These are phyloP conservation scores for Synchiropus splendidus DNA, from an alignment of 2,113 vertebrate genomes.

Conservation along the genomic window DNA sequence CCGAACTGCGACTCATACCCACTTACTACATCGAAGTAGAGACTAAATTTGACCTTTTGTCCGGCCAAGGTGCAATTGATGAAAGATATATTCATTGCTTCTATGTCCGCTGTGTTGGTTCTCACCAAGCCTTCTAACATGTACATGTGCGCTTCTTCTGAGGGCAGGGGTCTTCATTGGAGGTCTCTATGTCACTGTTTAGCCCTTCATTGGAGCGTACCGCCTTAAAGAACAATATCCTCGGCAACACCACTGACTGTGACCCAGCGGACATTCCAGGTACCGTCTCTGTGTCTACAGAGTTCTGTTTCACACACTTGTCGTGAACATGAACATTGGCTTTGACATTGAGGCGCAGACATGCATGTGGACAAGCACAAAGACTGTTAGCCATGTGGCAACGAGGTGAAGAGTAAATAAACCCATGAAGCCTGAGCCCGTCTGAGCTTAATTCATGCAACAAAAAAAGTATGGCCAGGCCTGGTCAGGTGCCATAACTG, in stretches of 20 bases:
- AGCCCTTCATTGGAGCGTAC: slow-evolving; percentile 59
- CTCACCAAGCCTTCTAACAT: slow-evolving; percentile 23
- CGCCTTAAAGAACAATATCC: slow-evolving; percentile 51
- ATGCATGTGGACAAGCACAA: slow-evolving; percentile 6
- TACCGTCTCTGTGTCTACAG: slow-evolving; percentile 50
- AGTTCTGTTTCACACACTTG: too few relatives aligned
- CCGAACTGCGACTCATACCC: too few relatives aligned
- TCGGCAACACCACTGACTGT: slow-evolving; percentile 62
- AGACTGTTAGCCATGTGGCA: not conserved
- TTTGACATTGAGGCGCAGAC: slow-evolving; percentile 49
- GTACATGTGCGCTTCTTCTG: slow-evolving; percentile 32
- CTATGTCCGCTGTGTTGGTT: too few relatives aligned
- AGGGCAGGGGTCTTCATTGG: slow-evolving; percentile 35
- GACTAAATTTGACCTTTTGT: too few relatives aligned
- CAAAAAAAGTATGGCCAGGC: too few relatives aligned
- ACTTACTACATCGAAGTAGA: too few relatives aligned
- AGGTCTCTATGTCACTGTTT: slow-evolving; percentile 19
- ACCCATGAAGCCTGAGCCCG: slow-evolving; percentile 20
- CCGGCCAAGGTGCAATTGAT: too few relatives aligned
- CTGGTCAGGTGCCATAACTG: too few relatives aligned
- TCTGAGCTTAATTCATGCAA: too few relatives aligned
- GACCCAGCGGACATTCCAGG: slow-evolving; percentile 56
- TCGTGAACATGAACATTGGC: slow-evolving; percentile 24
- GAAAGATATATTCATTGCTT: too few relatives aligned
- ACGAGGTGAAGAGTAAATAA: slow-evolving; percentile 16